These are phyloP conservation scores for Mormyrus hasselquistii DNA, from an alignment of 2,797 vertebrate species.

Conservation along the genomic window DNA sequence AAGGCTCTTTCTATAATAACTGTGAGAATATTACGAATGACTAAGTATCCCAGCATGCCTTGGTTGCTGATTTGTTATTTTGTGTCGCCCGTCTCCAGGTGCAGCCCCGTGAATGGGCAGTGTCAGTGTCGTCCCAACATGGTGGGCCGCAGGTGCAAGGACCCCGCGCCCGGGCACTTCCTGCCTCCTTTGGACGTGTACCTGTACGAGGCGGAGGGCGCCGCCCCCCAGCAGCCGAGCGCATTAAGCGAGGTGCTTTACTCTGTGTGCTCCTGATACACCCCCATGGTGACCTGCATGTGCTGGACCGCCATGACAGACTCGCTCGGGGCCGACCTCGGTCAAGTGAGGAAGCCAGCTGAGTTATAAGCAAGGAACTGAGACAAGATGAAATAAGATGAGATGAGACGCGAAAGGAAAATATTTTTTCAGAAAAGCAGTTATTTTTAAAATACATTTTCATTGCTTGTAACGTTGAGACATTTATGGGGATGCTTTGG, in stretches of 20 bases:
- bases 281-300: background rate
- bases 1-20: background rate
- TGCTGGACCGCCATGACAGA: background rate
- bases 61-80: background rate
- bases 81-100: conserved; percentile 49
- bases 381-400: background rate
- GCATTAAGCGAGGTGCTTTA: conserved; percentile 56
- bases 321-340: background rate
- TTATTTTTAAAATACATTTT: background rate
- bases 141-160: conserved; percentile 60
- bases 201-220: conserved; percentile 77
- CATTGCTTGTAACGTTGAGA: background rate
- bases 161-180: conserved; percentile 70
- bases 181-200: conserved; percentile 74
- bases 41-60: background rate
- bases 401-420: background rate
- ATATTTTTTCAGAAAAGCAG: background rate
- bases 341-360: background rate
- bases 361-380: background rate
- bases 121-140: conserved; percentile 75
- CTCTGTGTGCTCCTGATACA: background rate
- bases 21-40: background rate
- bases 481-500: background rate
- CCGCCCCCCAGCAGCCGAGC: conserved; percentile 46
- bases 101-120: conserved; percentile 62